These are phyloP conservation scores for Salpingus planirostris DNA, from an alignment of 2,888 invertebrate species.

Conservation along the genomic window DNA sequence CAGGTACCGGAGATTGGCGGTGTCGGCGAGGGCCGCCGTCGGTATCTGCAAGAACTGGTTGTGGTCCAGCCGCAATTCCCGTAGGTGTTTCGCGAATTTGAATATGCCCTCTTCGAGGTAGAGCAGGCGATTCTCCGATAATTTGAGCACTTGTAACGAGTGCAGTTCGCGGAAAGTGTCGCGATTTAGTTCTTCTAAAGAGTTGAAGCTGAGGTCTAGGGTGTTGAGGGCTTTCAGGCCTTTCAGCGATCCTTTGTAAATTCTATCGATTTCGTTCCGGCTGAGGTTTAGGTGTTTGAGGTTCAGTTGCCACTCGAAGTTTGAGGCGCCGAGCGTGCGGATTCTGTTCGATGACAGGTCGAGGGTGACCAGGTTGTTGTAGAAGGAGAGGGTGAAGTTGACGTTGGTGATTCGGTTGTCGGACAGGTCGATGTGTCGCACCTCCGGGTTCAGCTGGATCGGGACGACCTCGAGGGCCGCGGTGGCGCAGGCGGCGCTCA, in stretches of 20 bases:
- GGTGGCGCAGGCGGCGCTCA: slow-evolving; percentile 67
- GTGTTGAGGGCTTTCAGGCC: slow-evolving; percentile 59
- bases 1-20: slow-evolving; percentile 60
- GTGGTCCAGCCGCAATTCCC: slow-evolving; percentile 63
- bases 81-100: slow-evolving; percentile 59
- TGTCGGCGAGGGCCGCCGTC: slow-evolving; percentile 55
- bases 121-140: slow-evolving; percentile 67
- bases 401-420: slow-evolving; percentile 73
- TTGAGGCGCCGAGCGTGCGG: slow-evolving; percentile 68
- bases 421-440: slow-evolving; percentile 73
- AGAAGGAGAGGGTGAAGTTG: slow-evolving; percentile 69
- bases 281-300: slow-evolving; percentile 70
- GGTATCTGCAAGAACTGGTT: slow-evolving; percentile 75
- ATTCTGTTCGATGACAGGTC: slow-evolving; percentile 79
- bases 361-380: slow-evolving; percentile 67
- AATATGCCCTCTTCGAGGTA: slow-evolving; percentile 64
- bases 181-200: slow-evolving; percentile 61
- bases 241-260: slow-evolving; percentile 68
- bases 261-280: slow-evolving; percentile 59
- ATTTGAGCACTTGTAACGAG: slow-evolving; percentile 62
- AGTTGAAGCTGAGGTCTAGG: slow-evolving; percentile 70
- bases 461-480: slow-evolving; percentile 78
- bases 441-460: slow-evolving; percentile 81
- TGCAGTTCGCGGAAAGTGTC: slow-evolving; percentile 72
- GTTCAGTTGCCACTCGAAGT: slow-evolving; percentile 69